A percentile compares a stretch with the other conserved stretches of the same genome.
These are phyloP conservation scores for Siderastrea siderea DNA, from an alignment of 92 coral and sea anemone genomes.

Conservation along the genomic window DNA sequence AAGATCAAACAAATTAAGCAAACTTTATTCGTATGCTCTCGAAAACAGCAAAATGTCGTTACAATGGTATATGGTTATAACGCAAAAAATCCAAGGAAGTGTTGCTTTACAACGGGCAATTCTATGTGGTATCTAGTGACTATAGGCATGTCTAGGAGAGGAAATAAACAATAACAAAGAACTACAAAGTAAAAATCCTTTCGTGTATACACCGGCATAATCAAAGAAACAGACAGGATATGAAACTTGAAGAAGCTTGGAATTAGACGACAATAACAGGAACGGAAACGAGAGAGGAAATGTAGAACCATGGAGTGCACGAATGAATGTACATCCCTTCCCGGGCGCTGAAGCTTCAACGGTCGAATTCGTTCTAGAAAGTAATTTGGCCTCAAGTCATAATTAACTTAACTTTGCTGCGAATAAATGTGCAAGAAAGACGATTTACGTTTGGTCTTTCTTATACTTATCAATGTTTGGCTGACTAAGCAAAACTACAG, in stretches of 20 bases:
- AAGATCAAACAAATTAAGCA: constrained; percentile 23
- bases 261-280: not conserved
- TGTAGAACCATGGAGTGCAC: not conserved
- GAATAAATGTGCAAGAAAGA: not conserved
- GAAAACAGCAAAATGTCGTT: not conserved
- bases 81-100: not conserved
- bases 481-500: too few relatives aligned
- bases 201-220: constrained; percentile 10
- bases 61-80: not conserved
- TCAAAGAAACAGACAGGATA: constrained; percentile 11
- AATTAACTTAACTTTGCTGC: constrained; percentile 1
- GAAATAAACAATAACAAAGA: not conserved
- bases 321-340: not conserved
- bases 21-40: not conserved
- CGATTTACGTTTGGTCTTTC: not conserved
- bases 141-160: not conserved
- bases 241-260: not conserved
- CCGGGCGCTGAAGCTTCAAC: not conserved
- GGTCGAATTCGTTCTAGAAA: not conserved
- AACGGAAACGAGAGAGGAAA: constrained; percentile 1
- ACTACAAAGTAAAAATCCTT: not conserved
- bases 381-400: not conserved
- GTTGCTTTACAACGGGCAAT: not conserved
- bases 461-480: not conserved
- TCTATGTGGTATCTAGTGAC: too few relatives aligned